Percentiles rank a stretch among this genome's conserved stretches.
Evolutionary conservation across 2,888 invertebrate genomes (phyloP).

Genomic region (Ommatoiulus sabulosus): DNA sequence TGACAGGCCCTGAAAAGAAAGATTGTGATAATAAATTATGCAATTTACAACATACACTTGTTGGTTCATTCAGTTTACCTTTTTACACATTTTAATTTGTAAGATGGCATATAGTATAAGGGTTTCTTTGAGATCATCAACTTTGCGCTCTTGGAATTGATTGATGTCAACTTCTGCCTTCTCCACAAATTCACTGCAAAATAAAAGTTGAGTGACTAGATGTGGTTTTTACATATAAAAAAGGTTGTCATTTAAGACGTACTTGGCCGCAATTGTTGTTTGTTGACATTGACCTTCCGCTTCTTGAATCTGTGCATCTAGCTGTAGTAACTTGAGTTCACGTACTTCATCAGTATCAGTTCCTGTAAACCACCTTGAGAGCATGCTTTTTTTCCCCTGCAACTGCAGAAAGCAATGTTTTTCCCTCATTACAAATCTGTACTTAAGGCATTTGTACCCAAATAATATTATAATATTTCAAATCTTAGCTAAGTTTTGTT

Average conservation of each 20-base stretch:
- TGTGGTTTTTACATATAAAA: background rate
- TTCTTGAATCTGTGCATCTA: slow-evolving; percentile 77
- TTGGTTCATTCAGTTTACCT: slow-evolving; percentile 70
- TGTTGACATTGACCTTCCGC: slow-evolving; percentile 73
- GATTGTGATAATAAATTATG: background rate
- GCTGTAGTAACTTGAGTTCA: slow-evolving; percentile 76
- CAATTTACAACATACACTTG: background rate
- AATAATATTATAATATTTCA: no score
- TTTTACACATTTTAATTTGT: slow-evolving; percentile 80
- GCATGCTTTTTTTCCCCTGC: slow-evolving; percentile 76
- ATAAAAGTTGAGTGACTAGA: background rate
- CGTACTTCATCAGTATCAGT: slow-evolving; percentile 82
- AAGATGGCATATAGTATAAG: slow-evolving; percentile 77
- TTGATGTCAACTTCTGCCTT: slow-evolving; percentile 78
- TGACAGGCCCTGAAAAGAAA: background rate
- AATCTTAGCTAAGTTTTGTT: no score
- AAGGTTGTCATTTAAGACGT: slow-evolving; percentile 63
- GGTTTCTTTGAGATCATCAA: slow-evolving; percentile 78
- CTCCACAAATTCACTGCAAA: slow-evolving; percentile 76
- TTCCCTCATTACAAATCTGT: no score
- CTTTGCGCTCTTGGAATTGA: slow-evolving; percentile 80
- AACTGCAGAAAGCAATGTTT: slow-evolving; percentile 47
- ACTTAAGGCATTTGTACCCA: no score
- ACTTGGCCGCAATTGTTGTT: slow-evolving; percentile 75
- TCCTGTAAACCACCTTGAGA: slow-evolving; percentile 80